phyloP scores from a whole-genome alignment of 2,113 vertebrate genomes.

The Pollimyrus isidori region DNA sequence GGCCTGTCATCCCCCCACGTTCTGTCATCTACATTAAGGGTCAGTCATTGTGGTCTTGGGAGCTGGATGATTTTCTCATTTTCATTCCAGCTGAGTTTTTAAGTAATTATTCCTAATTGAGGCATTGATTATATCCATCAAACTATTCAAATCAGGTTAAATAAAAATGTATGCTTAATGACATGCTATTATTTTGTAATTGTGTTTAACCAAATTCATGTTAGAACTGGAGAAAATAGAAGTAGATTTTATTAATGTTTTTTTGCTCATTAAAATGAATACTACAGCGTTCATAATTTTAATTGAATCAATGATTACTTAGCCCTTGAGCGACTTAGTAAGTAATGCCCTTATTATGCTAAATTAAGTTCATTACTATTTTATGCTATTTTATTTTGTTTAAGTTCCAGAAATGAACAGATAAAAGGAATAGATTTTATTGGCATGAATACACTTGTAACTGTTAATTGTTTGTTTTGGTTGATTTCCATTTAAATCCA shows the following conservation, averaged over 20 bases:
- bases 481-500: neutral
- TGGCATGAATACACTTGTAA: neutral
- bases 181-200: neutral
- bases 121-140: neutral
- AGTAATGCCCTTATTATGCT: constrained; percentile 9
- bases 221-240: neutral
- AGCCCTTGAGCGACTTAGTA: constrained; percentile 2
- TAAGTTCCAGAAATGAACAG: constrained; percentile 2
- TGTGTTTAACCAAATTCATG: constrained; percentile 1
- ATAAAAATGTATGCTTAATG: neutral
- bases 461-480: neutral
- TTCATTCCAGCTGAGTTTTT: neutral
- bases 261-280: constrained; percentile 9
- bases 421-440: neutral
- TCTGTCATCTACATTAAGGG: neutral
- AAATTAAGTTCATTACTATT: constrained; percentile 3
- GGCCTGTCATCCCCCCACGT: neutral
- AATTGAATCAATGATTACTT: constrained; percentile 13
- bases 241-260: constrained; percentile 4
- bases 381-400: constrained; percentile 11
- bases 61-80: neutral
- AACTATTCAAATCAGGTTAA: constrained; percentile 9
- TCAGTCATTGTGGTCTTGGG: neutral
- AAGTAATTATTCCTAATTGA: constrained; percentile 7
- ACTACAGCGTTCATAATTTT: neutral